Base-by-base conservation (phyloP, 1,140 invertebrate genomes). In the Ptiloglossa arizonensis region DNA sequence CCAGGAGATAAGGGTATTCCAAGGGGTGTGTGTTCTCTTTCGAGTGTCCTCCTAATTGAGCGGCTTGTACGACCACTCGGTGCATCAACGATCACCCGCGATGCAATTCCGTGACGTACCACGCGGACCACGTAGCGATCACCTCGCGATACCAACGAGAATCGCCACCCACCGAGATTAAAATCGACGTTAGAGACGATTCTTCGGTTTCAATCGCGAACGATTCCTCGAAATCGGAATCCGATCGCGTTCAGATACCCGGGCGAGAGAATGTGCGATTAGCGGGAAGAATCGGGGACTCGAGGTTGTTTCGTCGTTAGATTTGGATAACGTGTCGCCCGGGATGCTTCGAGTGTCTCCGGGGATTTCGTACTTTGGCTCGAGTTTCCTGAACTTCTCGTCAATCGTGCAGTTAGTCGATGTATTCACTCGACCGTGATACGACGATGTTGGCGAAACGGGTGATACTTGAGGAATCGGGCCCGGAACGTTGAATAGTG, bases 41-140 rank as follows among this genome's bases (percentile, higher is more conserved):
- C 82, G 80, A 87, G 79, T 81, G 81, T 75, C 62, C 74, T 27
- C 78, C 85, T 89, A 89, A 89, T 90, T 89, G 84, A 87, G 83
- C 81, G 78, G 74, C 80, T 72, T 81, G 79, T 62, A 70, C 75
- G 54, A 77, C 54, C 38, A 57, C 52, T 66, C 38, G 44, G 35
- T 56, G 67, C 44, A 79, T 73, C 54, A 41, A 60, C 48, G 29
- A 38, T 48, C 56, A 44, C 22, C 48, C 50, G n/a, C 19, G 48
- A 22, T 5, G 48, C 72, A 67, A 80, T 80, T 75, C 50, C 48
- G 41, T 41, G 32, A 44, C 56, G 62, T 54, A 80, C 48, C 38
- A 60, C 29, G 32, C 27, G n/a, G 59, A 70, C n/a, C n/a, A n/a
- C 74, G 22, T 38, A 27, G 35, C 41, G 74, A 79, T 83, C 63